A percentile compares a stretch with the other conserved stretches of the same genome.
These are phyloP conservation scores for Columba janthina DNA, from an alignment of 2,113 vertebrate species.

Conservation along the genomic window DNA sequence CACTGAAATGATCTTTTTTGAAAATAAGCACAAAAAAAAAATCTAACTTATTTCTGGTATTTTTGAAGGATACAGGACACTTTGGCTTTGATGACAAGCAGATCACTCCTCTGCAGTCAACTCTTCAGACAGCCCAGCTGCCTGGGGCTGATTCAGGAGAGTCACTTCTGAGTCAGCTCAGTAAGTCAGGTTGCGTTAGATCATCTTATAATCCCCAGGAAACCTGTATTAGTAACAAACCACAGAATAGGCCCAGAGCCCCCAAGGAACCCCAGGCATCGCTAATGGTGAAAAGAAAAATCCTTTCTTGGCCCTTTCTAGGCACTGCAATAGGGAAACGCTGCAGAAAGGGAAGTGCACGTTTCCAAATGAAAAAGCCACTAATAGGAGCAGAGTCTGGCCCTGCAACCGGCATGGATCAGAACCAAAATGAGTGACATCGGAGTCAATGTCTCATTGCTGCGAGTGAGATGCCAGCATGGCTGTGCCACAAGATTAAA, in stretches of 20 bases:
- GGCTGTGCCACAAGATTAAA: neutral
- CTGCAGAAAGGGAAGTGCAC: neutral
- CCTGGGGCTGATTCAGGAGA: neutral
- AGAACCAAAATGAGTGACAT: neutral
- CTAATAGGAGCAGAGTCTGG: neutral
- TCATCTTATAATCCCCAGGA: neutral
- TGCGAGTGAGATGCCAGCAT: neutral
- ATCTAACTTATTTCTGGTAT: neutral
- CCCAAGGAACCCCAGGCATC: neutral
- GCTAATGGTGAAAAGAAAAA: neutral
- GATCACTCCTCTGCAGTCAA: neutral
- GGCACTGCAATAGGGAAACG: rapidly evolving
- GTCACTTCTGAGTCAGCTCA: slow-evolving; percentile 30
- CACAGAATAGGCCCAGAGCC: neutral
- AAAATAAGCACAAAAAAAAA: neutral
- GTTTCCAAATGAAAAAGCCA: neutral
- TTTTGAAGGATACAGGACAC: neutral
- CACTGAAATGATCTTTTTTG: neutral
- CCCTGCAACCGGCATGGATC: rapidly evolving
- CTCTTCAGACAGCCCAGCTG: neutral
- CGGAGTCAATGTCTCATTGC: rapidly evolving
- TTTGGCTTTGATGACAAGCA: neutral
- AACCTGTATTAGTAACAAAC: neutral
- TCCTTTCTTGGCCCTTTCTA: neutral
- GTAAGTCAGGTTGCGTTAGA: neutral